Base-by-base conservation (phyloP, 2,113 vertebrate genomes). In the Petromus typicus region DNA sequence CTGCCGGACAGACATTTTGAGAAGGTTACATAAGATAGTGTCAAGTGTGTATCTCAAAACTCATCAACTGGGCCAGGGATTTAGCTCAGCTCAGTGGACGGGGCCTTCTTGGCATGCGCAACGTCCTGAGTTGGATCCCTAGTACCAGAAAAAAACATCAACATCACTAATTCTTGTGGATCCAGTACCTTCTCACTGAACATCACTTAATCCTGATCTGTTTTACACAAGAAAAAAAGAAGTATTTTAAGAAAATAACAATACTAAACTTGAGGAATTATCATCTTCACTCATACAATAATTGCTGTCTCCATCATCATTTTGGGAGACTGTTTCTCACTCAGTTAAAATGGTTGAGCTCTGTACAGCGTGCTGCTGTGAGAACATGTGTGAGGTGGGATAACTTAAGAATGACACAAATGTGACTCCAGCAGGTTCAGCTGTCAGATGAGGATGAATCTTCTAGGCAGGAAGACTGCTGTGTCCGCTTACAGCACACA, bases 171-270 rank as follows among this genome's bases (percentile, higher is more conserved):
- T 57, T 90, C 37, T 45, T 51, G 43, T 63, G 14, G n/a, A 59
- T 48, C 43, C 79, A 87, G 14, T 87, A 61, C 76, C 43, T 20
- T 34, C 4, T 69, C 76, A 48, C 0, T 43, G 25, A 63, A 54
- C 34, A 81, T 10, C 48, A 61, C 14, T 82, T 59, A 54, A 61
- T 5, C 12, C 17, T 37, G 34, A 11, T 43, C 37, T 89, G 9
- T 73, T 37, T 91, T 88, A 86, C 14, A 9, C 32, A 83, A 66
- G 37, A 80, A 87, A 94, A 95, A 7, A 59, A n/a, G n/a, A 93
- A 84, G 34, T 64, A 20, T 43, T 73, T 86, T 81, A 32, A 89
- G 79, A 67, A 91, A 69, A 48, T 32, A 48, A 10, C 30, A 66
- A 69, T 48, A 71, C 12, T 89, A 88, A 61, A 82, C 4, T 22